Percentiles rank a stretch among this genome's conserved stretches.
These are phyloP conservation scores for Seriola aureovittata DNA, from an alignment of 2,113 vertebrate genomes.

Conservation along the genomic window DNA sequence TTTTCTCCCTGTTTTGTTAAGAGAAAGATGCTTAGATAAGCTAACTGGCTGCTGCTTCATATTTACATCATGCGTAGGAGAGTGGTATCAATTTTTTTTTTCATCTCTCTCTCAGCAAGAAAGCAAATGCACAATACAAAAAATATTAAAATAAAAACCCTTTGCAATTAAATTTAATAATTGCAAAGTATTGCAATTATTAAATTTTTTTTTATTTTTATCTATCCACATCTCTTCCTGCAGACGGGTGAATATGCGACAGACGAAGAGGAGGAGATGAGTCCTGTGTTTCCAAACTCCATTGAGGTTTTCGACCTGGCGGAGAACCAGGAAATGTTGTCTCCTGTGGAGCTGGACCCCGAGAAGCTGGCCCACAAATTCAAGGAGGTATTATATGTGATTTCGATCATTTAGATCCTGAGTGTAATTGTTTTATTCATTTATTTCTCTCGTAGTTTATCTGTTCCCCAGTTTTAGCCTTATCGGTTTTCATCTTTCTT, in stretches of 20 bases:
- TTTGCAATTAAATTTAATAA: too few species aligned
- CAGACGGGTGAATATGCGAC: constrained; percentile 97
- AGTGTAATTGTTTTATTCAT: not conserved
- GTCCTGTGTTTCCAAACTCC: constrained; percentile 94
- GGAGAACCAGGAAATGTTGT: constrained; percentile 92
- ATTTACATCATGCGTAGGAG: too few species aligned
- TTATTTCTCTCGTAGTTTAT: not conserved
- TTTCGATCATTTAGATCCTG: not conserved
- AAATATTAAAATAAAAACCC: too few species aligned
- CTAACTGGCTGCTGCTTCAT: too few species aligned
- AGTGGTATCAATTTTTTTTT: too few species aligned
- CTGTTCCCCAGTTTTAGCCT: too few species aligned
- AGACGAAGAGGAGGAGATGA: constrained; percentile 94
- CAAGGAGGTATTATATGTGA: constrained; percentile 88
- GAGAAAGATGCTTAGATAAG: too few species aligned
- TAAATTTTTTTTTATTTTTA: too few species aligned
- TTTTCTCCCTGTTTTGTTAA: too few species aligned
- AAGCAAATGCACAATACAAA: too few species aligned
- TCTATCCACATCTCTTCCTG: not conserved
- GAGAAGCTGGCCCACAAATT: constrained; percentile 97
- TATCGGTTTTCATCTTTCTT: not conserved
- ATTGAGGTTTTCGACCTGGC: constrained; percentile 97
- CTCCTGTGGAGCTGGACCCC: constrained; percentile 95
- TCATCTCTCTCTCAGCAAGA: too few species aligned
- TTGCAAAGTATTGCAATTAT: not conserved